Conservation (phyloP, 2,888 invertebrate species). For the Magallana nippona region DNA sequence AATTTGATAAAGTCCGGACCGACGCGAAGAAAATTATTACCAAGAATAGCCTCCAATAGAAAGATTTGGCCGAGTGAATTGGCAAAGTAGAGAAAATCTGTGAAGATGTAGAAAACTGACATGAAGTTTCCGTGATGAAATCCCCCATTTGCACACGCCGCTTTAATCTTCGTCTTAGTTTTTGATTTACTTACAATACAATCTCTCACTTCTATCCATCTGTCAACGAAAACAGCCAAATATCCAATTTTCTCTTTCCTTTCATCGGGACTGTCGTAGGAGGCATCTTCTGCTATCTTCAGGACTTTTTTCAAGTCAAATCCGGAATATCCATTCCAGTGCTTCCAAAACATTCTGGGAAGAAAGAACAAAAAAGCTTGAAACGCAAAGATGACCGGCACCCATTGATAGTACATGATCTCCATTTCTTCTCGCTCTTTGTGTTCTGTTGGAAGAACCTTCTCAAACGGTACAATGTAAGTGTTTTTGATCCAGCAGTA, state of each 20-base stretch:
- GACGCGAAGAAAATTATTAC: constrained; percentile 69
- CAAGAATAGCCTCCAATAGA: constrained; percentile 72
- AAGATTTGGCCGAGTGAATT: constrained; percentile 76
- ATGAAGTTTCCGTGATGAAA: constrained; percentile 69
- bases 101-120: constrained; percentile 71
- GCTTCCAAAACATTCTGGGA: constrained; percentile 71
- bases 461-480: constrained; percentile 69
- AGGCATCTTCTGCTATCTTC: constrained; percentile 67
- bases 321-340: constrained; percentile 63
- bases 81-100: constrained; percentile 71
- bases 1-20: constrained; percentile 69
- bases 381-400: constrained; percentile 71
- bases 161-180: constrained; percentile 67
- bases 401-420: constrained; percentile 75
- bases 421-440: constrained; percentile 60
- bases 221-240: constrained; percentile 67
- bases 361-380: constrained; percentile 72
- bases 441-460: constrained; percentile 63
- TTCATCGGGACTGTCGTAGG: constrained; percentile 61
- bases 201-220: constrained; percentile 63
- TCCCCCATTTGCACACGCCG: constrained; percentile 47
- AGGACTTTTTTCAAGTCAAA: constrained; percentile 72
- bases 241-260: constrained; percentile 65
- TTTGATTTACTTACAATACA: constrained; percentile 52
- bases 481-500: constrained; percentile 75